Base-by-base conservation (phyloP, 2,888 invertebrate genomes). In the Galerucella calmariensis region DNA sequence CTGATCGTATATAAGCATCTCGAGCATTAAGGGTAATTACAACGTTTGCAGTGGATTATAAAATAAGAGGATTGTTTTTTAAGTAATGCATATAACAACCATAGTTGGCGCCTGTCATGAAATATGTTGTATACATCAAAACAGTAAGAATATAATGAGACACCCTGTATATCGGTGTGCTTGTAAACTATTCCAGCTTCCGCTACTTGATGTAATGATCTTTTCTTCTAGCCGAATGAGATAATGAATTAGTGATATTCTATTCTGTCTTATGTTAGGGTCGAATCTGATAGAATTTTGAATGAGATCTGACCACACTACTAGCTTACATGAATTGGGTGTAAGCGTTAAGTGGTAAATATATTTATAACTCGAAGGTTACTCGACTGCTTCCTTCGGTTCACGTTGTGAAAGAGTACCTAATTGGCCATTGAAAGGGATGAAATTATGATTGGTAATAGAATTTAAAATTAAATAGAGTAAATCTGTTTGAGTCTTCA, bases 171-270 rank as follows among this genome's bases (percentile, higher is more conserved):
- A 5, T 35, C 35, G 0, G 51, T 51, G 46, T 14, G 51, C 2
- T 51, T 1, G n/a, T 51, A 51, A 51, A 51, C n/a, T 51, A 51
- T 12, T 12, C 51, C 51, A 59, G 11, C 14, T 11, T 59, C 59
- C 59, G 24, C 27, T 59, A 6, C 59, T 9, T 59, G 11, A 59
- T 59, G 14, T 12, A 27, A 20, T 58, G 58, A 58, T 6, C n/a
- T 24, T 20, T n/a, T n/a, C 24, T 58, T 58, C 16, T 58, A 24
- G n/a, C 20, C 16, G 16, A 58, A 58, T 27, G 59, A 59, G 14
- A 41, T 61, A 35, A 61, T 61, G 61, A 61, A 61, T 61, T 61
- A 61, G 27, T 61, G 41, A 61, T 61, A 41, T 61, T 5, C 61
- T 8, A 41, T 61, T 35, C 35, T 61, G 61, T 61, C 61, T 61